These are phyloP conservation scores for Drosophila nasuta DNA, from an alignment of 1,140 invertebrate species.

Conservation along the genomic window DNA sequence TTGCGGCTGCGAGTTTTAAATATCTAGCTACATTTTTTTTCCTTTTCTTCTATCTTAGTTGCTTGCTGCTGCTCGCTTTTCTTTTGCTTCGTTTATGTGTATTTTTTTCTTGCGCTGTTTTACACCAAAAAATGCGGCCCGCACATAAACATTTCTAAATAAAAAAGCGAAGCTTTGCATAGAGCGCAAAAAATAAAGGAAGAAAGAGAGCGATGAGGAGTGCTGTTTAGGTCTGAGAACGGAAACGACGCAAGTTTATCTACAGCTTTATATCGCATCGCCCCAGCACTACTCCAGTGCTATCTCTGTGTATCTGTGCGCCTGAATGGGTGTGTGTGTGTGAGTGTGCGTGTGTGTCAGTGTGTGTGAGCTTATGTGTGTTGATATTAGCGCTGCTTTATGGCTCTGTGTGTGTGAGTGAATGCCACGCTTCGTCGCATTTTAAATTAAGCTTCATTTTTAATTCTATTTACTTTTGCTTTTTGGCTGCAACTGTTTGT, in stretches of 20 bases:
- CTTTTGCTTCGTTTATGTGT: slow-evolving; percentile 30
- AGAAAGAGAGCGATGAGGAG: background rate
- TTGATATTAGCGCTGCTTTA: slow-evolving; percentile 21
- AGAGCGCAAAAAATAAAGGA: slow-evolving; percentile 8
- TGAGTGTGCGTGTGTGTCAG: background rate
- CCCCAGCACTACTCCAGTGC: slow-evolving; percentile 3
- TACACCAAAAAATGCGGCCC: slow-evolving; percentile 68
- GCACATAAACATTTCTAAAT: slow-evolving; percentile 65
- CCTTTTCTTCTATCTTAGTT: too few species aligned
- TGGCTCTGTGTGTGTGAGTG: slow-evolving; percentile 44
- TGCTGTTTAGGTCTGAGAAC: background rate
- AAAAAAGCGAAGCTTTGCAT: slow-evolving; percentile 67
- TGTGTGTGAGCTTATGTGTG: slow-evolving; percentile 7
- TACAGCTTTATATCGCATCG: slow-evolving; percentile 64
- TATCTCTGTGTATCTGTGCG: background rate
- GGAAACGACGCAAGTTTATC: slow-evolving; percentile 67
- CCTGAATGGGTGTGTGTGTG: background rate
- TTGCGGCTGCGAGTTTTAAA: slow-evolving; percentile 72
- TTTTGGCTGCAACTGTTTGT: slow-evolving; percentile 71
- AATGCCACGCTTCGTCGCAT: slow-evolving; percentile 73
- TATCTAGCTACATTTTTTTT: slow-evolving; percentile 50
- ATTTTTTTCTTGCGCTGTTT: slow-evolving; percentile 42
- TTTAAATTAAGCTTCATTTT: slow-evolving; percentile 83
- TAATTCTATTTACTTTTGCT: slow-evolving; percentile 81
- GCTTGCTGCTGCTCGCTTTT: background rate